Conservation (phyloP, 2,797 vertebrate species). For the Enteromius anoplus region DNA sequence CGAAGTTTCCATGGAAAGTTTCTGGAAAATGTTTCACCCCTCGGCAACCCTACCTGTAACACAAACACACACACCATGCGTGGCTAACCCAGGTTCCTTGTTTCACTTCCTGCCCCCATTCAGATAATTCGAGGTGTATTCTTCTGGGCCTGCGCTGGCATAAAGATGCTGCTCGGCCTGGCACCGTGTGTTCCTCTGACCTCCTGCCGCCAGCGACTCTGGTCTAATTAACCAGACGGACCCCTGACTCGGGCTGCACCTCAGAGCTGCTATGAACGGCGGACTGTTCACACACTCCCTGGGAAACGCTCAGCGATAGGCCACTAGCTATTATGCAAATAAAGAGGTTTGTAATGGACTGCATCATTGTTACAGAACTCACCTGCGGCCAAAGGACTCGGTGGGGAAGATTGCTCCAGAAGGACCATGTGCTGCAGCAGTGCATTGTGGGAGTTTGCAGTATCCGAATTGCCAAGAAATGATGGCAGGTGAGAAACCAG, state of each 20-base stretch:
- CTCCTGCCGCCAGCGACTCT: neutral
- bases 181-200: slow-evolving; percentile 34
- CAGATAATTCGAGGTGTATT: slow-evolving; percentile 14
- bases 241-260: neutral
- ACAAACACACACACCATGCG: too few relatives aligned
- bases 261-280: neutral
- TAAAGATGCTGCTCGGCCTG: neutral
- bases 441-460: slow-evolving; percentile 78
- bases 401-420: slow-evolving; percentile 85
- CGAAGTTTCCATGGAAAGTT: too few relatives aligned
- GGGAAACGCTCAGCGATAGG: neutral
- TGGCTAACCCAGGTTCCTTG: neutral
- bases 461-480: slow-evolving; percentile 84
- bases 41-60: neutral
- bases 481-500: slow-evolving; percentile 88
- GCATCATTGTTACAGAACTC: slow-evolving; percentile 16
- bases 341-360: neutral
- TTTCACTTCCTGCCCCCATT: slow-evolving; percentile 27
- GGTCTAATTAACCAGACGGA: slow-evolving; percentile 38
- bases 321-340: neutral
- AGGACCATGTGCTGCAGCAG: slow-evolving; percentile 94
- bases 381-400: slow-evolving; percentile 88
- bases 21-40: too few relatives aligned
- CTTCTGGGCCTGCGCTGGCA: neutral
- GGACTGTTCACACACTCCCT: neutral